A percentile compares a stretch with the other conserved stretches of the same genome.
Conservation (phyloP, 2,797 vertebrate species). For the Pelochelys cantorii region DNA sequence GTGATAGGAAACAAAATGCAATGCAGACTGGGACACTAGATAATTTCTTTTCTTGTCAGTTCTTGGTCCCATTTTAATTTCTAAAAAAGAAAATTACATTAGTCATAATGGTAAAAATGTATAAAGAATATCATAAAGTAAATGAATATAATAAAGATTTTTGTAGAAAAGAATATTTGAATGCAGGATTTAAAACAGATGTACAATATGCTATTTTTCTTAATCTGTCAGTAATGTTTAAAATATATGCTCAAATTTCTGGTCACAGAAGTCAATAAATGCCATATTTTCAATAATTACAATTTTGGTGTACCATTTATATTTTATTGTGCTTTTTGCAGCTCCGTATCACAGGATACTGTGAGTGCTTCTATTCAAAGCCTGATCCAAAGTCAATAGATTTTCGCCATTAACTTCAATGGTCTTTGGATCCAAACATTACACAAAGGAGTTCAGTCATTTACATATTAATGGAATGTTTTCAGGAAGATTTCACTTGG, state of each 20-base stretch:
- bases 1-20: neutral
- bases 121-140: neutral
- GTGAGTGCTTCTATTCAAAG: neutral
- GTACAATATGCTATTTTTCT: neutral
- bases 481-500: neutral
- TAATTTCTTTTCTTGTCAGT: neutral
- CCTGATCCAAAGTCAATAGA: neutral
- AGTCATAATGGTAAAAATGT: neutral
- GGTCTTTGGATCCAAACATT: neutral
- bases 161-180: neutral
- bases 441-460: neutral
- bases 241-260: neutral
- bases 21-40: neutral
- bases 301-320: fast-evolving
- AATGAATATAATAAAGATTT: neutral
- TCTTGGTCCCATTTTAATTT: neutral
- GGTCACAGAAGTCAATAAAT: neutral
- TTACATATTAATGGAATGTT: neutral
- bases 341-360: too few species aligned
- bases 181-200: neutral
- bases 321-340: neutral
- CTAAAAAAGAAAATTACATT: neutral
- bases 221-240: neutral
- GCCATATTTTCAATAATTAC: neutral
- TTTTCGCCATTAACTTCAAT: neutral